Conservation (phyloP, 2,113 vertebrate genomes). For the Athene cunicularia region DNA sequence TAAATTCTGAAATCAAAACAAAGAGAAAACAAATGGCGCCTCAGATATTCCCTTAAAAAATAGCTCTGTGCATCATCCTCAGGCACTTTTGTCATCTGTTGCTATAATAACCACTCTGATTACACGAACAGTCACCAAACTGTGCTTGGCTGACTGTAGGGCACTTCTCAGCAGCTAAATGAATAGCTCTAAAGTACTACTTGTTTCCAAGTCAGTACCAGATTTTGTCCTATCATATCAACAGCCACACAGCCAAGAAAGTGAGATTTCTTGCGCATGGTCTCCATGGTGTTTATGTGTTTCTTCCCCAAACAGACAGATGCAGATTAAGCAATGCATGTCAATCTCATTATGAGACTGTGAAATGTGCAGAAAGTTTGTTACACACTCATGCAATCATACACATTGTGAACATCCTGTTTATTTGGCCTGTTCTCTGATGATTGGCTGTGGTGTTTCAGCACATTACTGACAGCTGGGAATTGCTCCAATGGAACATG, state of each 20-base stretch:
- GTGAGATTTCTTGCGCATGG: slow-evolving; percentile 38
- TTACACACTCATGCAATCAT: slow-evolving; percentile 82
- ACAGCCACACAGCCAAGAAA: slow-evolving; percentile 11
- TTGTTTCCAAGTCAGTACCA: slow-evolving; percentile 37
- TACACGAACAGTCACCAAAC: slow-evolving; percentile 2
- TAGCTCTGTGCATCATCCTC: slow-evolving; percentile 5
- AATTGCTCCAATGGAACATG: slow-evolving; percentile 89
- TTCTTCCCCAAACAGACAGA: slow-evolving; percentile 74
- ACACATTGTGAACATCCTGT: slow-evolving; percentile 88
- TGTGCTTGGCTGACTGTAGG: slow-evolving; percentile 7
- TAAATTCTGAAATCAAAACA: slow-evolving; percentile 44
- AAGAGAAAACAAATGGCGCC: slow-evolving; percentile 30
- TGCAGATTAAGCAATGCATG: slow-evolving; percentile 75
- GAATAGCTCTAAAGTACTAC: slow-evolving; percentile 1
- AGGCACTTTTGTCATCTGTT: slow-evolving; percentile 42
- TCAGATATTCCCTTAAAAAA: slow-evolving; percentile 35
- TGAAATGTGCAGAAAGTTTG: slow-evolving; percentile 78
- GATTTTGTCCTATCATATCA: slow-evolving; percentile 54
- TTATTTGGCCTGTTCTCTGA: slow-evolving; percentile 82
- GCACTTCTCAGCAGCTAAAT: slow-evolving; percentile 65
- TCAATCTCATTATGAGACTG: slow-evolving; percentile 76
- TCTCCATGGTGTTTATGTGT: slow-evolving; percentile 71
- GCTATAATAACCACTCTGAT: slow-evolving; percentile 45
- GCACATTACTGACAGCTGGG: slow-evolving; percentile 90
- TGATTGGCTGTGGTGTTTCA: slow-evolving; percentile 83